These are phyloP conservation scores for Daboia siamensis DNA, from an alignment of 2,113 vertebrate genomes.

Conservation along the genomic window DNA sequence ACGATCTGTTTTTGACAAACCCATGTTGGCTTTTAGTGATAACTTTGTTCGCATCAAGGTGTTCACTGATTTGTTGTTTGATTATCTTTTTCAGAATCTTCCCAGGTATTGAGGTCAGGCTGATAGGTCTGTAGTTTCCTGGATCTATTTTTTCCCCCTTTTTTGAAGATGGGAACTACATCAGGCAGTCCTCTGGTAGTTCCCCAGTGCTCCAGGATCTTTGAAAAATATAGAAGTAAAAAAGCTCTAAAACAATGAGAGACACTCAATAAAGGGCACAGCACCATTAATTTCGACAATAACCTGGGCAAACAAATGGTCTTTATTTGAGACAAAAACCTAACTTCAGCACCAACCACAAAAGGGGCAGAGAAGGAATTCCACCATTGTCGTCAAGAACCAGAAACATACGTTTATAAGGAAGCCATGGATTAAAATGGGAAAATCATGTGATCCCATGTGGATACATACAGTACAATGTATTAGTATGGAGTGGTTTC, in stretches of 20 bases:
- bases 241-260: background rate
- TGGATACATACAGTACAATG: background rate
- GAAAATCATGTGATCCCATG: background rate
- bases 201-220: too few species aligned
- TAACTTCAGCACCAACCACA: background rate
- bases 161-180: too few species aligned
- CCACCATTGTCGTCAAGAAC: background rate
- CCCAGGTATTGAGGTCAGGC: too few species aligned
- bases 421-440: background rate
- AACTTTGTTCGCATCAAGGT: too few species aligned
- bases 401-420: background rate
- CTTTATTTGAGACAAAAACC: background rate
- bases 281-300: background rate
- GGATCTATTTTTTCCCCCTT: too few species aligned
- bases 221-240: background rate
- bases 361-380: background rate
- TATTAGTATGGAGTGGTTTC: background rate
- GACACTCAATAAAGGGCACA: background rate
- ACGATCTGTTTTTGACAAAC: too few species aligned
- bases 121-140: too few species aligned
- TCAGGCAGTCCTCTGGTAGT: too few species aligned
- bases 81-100: too few species aligned
- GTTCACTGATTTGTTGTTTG: too few species aligned
- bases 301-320: background rate
- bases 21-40: too few species aligned